Conservation (phyloP, 2,888 invertebrate genomes). For the Nephrocerus scutellatus region DNA sequence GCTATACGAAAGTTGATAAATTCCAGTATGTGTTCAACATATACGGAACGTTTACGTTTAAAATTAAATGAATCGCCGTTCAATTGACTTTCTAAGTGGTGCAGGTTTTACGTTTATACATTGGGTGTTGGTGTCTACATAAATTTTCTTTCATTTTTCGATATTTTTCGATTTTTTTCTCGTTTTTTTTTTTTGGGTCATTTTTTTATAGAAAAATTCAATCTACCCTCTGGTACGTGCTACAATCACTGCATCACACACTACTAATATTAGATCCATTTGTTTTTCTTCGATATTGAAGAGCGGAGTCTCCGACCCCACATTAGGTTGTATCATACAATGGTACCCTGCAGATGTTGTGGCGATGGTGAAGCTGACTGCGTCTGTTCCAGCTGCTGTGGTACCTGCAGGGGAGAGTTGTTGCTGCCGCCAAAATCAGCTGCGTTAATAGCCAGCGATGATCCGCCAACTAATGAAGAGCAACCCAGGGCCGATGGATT, state of each 20-base stretch:
- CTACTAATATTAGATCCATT: constrained; percentile 45
- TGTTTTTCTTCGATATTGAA: constrained; percentile 58
- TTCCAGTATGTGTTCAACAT: no score
- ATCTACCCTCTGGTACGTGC: constrained; percentile 16
- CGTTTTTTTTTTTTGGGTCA: constrained; percentile 2
- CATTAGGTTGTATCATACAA: constrained; percentile 93
- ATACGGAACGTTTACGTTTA: no score
- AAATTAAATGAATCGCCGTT: no score
- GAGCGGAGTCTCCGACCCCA: constrained; percentile 83
- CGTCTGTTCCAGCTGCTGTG: constrained; percentile 35
- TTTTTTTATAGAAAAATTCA: constrained; percentile 6
- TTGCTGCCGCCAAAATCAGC: constrained; percentile 50
- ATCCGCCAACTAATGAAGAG: constrained; percentile 35
- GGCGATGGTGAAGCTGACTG: constrained; percentile 48
- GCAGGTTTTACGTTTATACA: no score
- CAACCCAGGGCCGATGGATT: constrained; percentile 44
- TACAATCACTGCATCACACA: background rate
- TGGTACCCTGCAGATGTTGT: constrained; percentile 79
- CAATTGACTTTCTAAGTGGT: no score
- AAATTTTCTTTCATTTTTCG: no score
- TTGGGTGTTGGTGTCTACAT: no score
- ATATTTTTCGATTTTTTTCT: no score
- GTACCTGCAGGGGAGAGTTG: constrained; percentile 57
- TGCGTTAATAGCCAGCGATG: constrained; percentile 41
- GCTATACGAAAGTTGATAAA: no score